Percentiles rank a stretch among this genome's conserved stretches.
phyloP scores from a whole-genome alignment of 2,888 invertebrate species.

The Dinocampus coccinellae region DNA sequence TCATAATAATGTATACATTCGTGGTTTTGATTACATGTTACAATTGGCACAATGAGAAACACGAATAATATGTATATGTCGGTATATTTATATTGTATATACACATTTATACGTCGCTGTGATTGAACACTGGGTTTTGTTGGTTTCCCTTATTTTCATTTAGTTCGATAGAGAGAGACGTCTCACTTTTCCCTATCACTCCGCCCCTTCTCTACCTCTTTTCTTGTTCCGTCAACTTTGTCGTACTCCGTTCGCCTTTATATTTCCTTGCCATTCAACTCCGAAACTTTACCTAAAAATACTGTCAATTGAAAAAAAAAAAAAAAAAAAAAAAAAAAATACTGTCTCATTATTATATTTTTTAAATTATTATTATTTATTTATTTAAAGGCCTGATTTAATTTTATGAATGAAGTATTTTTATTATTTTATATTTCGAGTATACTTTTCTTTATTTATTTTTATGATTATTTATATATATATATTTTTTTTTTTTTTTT shows the following conservation, averaged over 20 bases:
- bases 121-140: constrained; percentile 57
- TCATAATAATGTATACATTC: neutral
- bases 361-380: constrained; percentile 35
- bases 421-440: constrained; percentile 39
- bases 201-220: constrained; percentile 25
- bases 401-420: constrained; percentile 33
- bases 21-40: constrained; percentile 2
- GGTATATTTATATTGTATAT: neutral
- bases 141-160: constrained; percentile 51
- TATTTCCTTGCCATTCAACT: constrained; percentile 30
- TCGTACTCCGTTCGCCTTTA: constrained; percentile 26
- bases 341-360: constrained; percentile 50
- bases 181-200: constrained; percentile 10
- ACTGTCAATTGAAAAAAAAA: constrained; percentile 13
- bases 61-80: neutral
- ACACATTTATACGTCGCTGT: constrained; percentile 54
- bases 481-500: constrained; percentile 17
- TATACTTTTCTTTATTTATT: neutral
- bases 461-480: constrained; percentile 43
- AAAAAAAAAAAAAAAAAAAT: no score
- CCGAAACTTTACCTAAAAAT: constrained; percentile 7
- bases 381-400: constrained; percentile 28
- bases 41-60: constrained; percentile 20
- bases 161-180: constrained; percentile 36
- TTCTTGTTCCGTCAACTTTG: constrained; percentile 25